phyloP scores from a whole-genome alignment of 2,113 vertebrate genomes.

The Phylloscopus trochiloides region DNA sequence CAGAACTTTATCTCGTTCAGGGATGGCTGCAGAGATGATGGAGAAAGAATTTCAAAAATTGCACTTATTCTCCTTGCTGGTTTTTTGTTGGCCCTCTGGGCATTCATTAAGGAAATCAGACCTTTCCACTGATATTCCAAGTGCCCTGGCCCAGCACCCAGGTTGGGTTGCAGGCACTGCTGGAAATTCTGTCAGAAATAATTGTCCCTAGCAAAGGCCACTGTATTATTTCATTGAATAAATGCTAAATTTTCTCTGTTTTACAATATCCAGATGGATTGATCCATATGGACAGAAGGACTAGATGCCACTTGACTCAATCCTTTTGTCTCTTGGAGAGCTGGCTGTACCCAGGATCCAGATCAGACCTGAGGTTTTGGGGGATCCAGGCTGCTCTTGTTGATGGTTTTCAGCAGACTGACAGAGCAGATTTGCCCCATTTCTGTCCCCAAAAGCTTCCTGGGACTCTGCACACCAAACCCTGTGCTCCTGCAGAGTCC shows the following conservation, averaged over 20 bases:
- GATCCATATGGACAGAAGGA: not conserved
- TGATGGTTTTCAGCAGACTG: not conserved
- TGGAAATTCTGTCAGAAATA: not conserved
- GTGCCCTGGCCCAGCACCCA: not conserved
- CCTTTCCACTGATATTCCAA: not conserved
- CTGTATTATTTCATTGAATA: not conserved
- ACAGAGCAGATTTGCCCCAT: not conserved
- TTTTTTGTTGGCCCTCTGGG: not conserved
- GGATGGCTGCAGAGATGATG: not conserved
- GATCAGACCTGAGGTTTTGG: not conserved
- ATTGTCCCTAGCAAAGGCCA: not conserved
- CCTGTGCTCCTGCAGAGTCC: not conserved
- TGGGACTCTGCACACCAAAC: not conserved
- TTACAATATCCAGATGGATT: not conserved
- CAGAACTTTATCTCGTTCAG: not conserved
- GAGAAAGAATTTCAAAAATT: not conserved
- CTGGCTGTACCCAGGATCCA: fast-evolving
- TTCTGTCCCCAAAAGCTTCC: not conserved
- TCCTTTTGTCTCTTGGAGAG: not conserved
- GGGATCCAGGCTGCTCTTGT: too few relatives aligned
- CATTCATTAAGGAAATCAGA: not conserved
- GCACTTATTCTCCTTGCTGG: not conserved
- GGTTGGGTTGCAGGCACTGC: not conserved
- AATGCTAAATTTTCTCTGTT: not conserved
- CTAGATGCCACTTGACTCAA: not conserved